Conservation (phyloP, 2,113 vertebrate species). For the Oncorhynchus keta region DNA sequence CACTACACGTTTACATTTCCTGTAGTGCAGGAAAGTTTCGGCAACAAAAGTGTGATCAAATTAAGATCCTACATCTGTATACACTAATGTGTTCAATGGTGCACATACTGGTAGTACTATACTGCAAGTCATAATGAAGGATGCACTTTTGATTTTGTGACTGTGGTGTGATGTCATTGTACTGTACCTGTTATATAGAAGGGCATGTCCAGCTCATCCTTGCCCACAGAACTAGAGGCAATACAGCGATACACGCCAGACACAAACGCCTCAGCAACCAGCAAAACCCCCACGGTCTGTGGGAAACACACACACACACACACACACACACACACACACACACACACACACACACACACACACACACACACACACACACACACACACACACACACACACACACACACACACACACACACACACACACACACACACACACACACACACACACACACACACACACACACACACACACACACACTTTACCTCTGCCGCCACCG, state of each 20-base stretch:
- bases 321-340: slow-evolving; percentile 11
- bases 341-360: slow-evolving; percentile 11
- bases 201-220: slow-evolving; percentile 78
- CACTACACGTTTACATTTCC: no score
- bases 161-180: background rate
- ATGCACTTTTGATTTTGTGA: background rate
- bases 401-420: slow-evolving; percentile 11
- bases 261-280: slow-evolving; percentile 81
- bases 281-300: slow-evolving; percentile 86
- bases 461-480: slow-evolving; percentile 11
- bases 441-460: slow-evolving; percentile 18
- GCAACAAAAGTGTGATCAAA: no score
- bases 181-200: slow-evolving; percentile 92
- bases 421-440: slow-evolving; percentile 10
- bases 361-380: slow-evolving; percentile 15
- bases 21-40: no score
- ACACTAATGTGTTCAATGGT: no score
- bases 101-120: no score
- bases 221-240: slow-evolving; percentile 85
- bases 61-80: no score
- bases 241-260: slow-evolving; percentile 90
- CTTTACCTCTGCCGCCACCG: slow-evolving; percentile 36
- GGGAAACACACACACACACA: slow-evolving; percentile 53
- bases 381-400: slow-evolving; percentile 17
- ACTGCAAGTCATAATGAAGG: no score